Evolutionary conservation across 2,797 vertebrate species (phyloP), one percentile per base, ranked within the genome.

Genomic region (Liparis tanakae): DNA sequence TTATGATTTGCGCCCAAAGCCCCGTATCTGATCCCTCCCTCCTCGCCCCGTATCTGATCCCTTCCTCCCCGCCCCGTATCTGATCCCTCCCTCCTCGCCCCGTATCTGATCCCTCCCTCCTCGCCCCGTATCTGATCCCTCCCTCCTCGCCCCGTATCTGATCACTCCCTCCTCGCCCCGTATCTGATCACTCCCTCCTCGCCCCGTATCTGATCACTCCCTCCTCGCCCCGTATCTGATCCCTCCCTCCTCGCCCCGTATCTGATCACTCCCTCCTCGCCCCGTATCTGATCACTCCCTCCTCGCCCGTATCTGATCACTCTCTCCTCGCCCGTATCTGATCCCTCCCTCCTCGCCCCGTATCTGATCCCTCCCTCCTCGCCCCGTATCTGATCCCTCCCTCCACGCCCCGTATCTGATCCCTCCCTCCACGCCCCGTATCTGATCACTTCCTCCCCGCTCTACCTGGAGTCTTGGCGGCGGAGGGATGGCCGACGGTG

Each of bases 381-480:
- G 10, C 59, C n/a, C n/a, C n/a, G n/a, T n/a, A 22, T 65, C 20
- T 68, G 20, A 63, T 34, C 20, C 46, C 30, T 41, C 66, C 6
- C 37, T 39, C 18, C 88, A 88, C 91, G 10, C 59, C n/a, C n/a
- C n/a, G n/a, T n/a, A 22, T 65, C 20, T 68, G 20, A 63, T 34
- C 20, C 46, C 30, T 41, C n/a, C n/a, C 34, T 25, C n/a, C 5
- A 50, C n/a, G 2, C 34, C 34, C 1, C 3, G 1, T 37, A 22
- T 65, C 20, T 68, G 20, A 63, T 34, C 20, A 51, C 30, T 41
- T 68, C 6, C 37, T 39, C 18, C 88, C 88, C 91, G 10, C 59
- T 76, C 4, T 89, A 98, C 97, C 97, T 97, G 98, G 97, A 65
- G 87, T 96, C 92, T 94, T 95, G 85, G 93, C 89, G 81, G 94